Conservation (phyloP, 2,888 invertebrate species). For the Drosophila sordidapex region DNA sequence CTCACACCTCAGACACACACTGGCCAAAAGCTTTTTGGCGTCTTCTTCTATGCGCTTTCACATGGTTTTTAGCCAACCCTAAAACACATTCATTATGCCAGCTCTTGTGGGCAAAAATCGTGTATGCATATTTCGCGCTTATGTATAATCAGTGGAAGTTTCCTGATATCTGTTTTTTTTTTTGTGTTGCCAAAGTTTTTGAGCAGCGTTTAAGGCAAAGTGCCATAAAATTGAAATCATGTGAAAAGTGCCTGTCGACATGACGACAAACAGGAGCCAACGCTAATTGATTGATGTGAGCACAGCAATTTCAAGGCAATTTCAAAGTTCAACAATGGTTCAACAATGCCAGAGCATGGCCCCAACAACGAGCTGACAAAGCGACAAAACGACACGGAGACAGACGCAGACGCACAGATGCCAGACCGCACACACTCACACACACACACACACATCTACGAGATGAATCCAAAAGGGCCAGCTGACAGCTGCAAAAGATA, state of each 20-base stretch:
- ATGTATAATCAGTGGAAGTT: slow-evolving; percentile 60
- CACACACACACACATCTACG: slow-evolving; percentile 25
- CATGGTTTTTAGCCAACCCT: slow-evolving; percentile 56
- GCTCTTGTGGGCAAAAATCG: slow-evolving; percentile 45
- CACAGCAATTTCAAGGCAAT: slow-evolving; percentile 78
- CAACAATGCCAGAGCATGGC: slow-evolving; percentile 44
- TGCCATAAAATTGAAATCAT: slow-evolving; percentile 60
- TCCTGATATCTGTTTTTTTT: slow-evolving; percentile 13
- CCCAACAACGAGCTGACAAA: slow-evolving; percentile 14
- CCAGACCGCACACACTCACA: slow-evolving; percentile 27
- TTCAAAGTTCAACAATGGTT: slow-evolving; percentile 75
- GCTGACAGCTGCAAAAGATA: slow-evolving; percentile 71
- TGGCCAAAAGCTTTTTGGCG: slow-evolving; percentile 27
- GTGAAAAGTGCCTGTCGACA: slow-evolving; percentile 57
- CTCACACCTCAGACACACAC: background rate
- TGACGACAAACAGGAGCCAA: slow-evolving; percentile 43
- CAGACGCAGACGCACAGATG: slow-evolving; percentile 34
- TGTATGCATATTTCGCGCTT: slow-evolving; percentile 59
- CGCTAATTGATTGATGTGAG: slow-evolving; percentile 77
- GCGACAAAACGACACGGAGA: slow-evolving; percentile 11
- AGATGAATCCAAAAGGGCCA: slow-evolving; percentile 55
- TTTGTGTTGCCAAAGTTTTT: slow-evolving; percentile 23
- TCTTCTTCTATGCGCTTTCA: slow-evolving; percentile 33
- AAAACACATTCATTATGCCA: slow-evolving; percentile 74
- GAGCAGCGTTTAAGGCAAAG: slow-evolving; percentile 48